A percentile compares a stretch with the other conserved stretches of the same genome.
phyloP scores from a whole-genome alignment of 1,140 invertebrate genomes.

The Eriocheir sinensis region DNA sequence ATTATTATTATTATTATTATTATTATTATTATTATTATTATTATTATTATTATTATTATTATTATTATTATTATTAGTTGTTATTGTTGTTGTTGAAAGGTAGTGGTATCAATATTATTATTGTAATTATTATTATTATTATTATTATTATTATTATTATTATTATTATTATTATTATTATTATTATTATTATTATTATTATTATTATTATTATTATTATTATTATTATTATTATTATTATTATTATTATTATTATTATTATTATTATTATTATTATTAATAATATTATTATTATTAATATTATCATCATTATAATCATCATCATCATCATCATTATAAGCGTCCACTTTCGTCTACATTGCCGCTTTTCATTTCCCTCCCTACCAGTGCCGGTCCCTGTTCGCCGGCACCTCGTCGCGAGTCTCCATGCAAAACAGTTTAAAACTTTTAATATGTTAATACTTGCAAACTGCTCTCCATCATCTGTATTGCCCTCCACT shows the following conservation, averaged over 20 bases:
- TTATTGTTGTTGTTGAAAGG: too few relatives aligned
- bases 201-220: slow-evolving; percentile 30
- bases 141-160: too few relatives aligned
- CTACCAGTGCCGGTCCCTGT: too few relatives aligned
- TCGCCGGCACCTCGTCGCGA: too few relatives aligned
- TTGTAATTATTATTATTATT: too few relatives aligned
- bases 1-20: too few relatives aligned
- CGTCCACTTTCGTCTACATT: not conserved
- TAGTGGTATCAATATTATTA: too few relatives aligned
- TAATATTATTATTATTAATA: not conserved
- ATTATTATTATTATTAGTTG: too few relatives aligned
- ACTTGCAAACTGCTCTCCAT: not conserved
- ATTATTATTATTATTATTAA: slow-evolving; percentile 27
- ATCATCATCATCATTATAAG: not conserved
- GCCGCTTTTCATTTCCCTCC: not conserved
- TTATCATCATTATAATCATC: not conserved
- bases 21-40: too few relatives aligned
- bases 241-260: slow-evolving; percentile 14
- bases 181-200: not conserved
- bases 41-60: too few relatives aligned
- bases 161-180: not conserved
- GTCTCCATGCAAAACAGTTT: too few relatives aligned
- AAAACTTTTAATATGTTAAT: not conserved
- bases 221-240: slow-evolving; percentile 34
- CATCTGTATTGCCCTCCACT: not conserved